phyloP scores from a whole-genome alignment of 2,888 invertebrate genomes.

The Campopleginae sp. region DNA sequence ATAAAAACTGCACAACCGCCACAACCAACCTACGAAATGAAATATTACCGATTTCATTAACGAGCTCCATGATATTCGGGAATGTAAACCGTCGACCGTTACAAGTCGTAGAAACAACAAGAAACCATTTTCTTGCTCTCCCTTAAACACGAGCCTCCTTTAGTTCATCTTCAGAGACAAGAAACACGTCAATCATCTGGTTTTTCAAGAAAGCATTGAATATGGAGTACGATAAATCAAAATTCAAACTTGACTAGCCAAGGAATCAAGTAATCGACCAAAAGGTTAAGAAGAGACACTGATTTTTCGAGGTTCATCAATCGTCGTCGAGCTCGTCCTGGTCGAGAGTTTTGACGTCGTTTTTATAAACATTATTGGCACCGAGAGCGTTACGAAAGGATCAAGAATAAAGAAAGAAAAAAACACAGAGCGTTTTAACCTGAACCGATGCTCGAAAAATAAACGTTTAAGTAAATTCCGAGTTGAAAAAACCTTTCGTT shows the following conservation, averaged over 20 bases:
- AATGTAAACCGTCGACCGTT: background rate
- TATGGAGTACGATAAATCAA: no score
- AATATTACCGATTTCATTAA: background rate
- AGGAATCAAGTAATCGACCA: no score
- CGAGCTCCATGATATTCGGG: background rate
- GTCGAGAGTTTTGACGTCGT: background rate
- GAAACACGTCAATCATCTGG: no score
- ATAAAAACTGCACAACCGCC: background rate
- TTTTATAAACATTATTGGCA: background rate
- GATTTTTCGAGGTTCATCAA: no score
- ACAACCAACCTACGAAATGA: background rate
- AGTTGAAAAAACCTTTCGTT: background rate
- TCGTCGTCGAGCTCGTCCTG: no score
- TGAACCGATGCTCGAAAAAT: background rate
- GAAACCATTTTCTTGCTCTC: no score
- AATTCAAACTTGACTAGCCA: no score
- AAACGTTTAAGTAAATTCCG: background rate
- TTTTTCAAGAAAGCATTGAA: no score
- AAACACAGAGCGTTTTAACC: background rate
- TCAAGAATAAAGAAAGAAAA: background rate
- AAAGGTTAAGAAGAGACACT: no score
- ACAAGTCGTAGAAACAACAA: background rate
- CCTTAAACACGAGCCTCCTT: background rate
- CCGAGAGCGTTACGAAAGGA: background rate
- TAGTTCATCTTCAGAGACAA: no score